Evolutionary conservation across 2,797 vertebrate species (phyloP).

Genomic region (Pantherophis vulpinus): DNA sequence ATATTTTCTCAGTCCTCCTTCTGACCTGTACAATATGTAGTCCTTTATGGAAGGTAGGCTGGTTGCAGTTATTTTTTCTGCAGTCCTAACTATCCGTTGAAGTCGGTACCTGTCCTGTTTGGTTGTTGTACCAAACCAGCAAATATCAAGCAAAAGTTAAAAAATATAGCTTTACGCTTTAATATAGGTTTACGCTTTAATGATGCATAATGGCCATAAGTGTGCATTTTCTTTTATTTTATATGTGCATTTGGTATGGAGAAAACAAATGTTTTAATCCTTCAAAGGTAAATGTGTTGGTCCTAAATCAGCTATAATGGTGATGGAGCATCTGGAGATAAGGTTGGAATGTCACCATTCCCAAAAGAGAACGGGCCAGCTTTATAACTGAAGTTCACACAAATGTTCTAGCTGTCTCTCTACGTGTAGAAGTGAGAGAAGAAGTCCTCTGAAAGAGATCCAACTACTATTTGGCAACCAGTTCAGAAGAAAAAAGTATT

Average conservation of each 20-base stretch:
- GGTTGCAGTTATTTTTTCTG: neutral
- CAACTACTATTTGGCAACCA: slow-evolving; percentile 17
- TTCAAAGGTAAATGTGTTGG: neutral
- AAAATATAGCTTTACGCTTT: neutral
- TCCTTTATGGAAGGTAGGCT: neutral
- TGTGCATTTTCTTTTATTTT: neutral
- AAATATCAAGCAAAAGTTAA: neutral
- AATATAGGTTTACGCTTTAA: neutral
- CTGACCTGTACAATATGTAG: neutral
- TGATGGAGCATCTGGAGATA: neutral
- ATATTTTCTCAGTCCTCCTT: neutral
- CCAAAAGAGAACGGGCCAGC: neutral
- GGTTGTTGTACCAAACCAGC: neutral
- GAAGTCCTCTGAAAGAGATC: neutral
- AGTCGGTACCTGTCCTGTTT: neutral
- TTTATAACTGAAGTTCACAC: neutral
- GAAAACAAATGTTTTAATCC: neutral
- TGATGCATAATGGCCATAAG: neutral
- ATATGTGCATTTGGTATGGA: neutral
- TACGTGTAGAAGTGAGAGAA: neutral
- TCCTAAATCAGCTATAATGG: neutral
- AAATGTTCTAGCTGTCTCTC: neutral
- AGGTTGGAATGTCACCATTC: neutral
- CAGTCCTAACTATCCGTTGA: neutral
- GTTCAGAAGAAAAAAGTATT: neutral